These are phyloP conservation scores for Denticeps clupeoides DNA, from an alignment of 2,797 vertebrate genomes.

Conservation along the genomic window DNA sequence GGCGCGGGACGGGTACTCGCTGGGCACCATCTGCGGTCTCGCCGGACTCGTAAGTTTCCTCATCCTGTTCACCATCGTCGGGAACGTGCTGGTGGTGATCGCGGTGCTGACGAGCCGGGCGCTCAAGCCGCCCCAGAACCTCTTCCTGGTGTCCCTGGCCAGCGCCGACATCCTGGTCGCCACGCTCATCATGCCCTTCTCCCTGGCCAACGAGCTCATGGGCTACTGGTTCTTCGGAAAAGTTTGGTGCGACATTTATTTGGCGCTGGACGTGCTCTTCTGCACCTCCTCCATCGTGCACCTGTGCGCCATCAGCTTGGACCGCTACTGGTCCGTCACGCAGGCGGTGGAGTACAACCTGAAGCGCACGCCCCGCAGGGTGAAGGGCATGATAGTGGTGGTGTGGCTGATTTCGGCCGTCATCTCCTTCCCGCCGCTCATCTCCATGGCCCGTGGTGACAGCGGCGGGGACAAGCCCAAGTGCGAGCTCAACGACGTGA, in stretches of 20 bases:
- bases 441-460: constrained; percentile 78
- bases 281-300: constrained; percentile 96
- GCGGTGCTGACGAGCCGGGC: constrained; percentile 89
- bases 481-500: constrained; percentile 85
- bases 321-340: constrained; percentile 94
- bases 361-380: constrained; percentile 78
- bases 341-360: constrained; percentile 90
- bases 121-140: constrained; percentile 86
- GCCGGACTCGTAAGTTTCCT: constrained; percentile 78
- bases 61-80: constrained; percentile 85
- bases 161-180: constrained; percentile 93
- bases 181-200: constrained; percentile 92
- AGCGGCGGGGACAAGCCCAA: constrained; percentile 54
- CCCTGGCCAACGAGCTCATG: constrained; percentile 93
- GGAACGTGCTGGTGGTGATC: constrained; percentile 88
- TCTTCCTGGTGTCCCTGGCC: constrained; percentile 89
- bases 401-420: constrained; percentile 90
- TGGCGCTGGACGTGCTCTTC: constrained; percentile 89
- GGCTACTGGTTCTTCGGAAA: constrained; percentile 91
- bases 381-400: constrained; percentile 84
- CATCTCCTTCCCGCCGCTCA: constrained; percentile 86
- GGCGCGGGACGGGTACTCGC: constrained; percentile 62
- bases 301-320: constrained; percentile 89
- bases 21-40: constrained; percentile 70
- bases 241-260: constrained; percentile 90